Base-by-base conservation (phyloP, 2,888 invertebrate genomes). In the Physocephala rufipes region DNA sequence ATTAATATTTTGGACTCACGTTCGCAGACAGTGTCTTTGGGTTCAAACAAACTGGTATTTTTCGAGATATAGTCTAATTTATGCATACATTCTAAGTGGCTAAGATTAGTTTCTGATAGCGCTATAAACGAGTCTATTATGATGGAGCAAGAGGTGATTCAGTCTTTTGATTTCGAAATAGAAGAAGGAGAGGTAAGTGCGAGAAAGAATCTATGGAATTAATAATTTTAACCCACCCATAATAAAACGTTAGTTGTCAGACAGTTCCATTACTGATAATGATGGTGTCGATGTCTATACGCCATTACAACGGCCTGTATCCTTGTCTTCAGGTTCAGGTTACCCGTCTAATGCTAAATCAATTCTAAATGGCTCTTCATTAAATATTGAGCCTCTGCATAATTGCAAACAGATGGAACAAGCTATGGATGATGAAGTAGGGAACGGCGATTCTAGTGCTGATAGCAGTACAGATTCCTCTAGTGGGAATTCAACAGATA, bases 121-220 rank as follows among this genome's bases (percentile, higher is more conserved):
- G 9, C 36, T 36, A 9, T 36, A 9, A 36, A 9, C 4, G 9
- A 36, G 4, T 36, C 9, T 9, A 36, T 36, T 36, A 82, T 75
- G 70, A 90, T 90, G 87, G 90, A 90, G 84, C 88, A 88, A 78
- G 90, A 90, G 81, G 82, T 89, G 77, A 87, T 89, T 77, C 86
- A 89, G 74, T 87, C 89, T 74, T 88, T 89, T 78, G 87, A 89
- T 77, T 89, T 88, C 75, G 91, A 90, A 82, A 85, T 89, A 73
- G 90, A 91, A 81, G 91, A 91, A 74, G 91, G 91, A 79, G 91
- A 91, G 89, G 91, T 91, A 86, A 87, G 86, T 73, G 24, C 36
- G 36, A 9, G 36, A 36, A 36, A 36, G 36, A 36, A n/a, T n/a
- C 36, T n/a, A 12, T 24, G 55, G 13, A 67, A 2, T 24, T 45